Evolutionary conservation across 2,888 invertebrate species (phyloP).

Genomic region (Deroplatys truncata): DNA sequence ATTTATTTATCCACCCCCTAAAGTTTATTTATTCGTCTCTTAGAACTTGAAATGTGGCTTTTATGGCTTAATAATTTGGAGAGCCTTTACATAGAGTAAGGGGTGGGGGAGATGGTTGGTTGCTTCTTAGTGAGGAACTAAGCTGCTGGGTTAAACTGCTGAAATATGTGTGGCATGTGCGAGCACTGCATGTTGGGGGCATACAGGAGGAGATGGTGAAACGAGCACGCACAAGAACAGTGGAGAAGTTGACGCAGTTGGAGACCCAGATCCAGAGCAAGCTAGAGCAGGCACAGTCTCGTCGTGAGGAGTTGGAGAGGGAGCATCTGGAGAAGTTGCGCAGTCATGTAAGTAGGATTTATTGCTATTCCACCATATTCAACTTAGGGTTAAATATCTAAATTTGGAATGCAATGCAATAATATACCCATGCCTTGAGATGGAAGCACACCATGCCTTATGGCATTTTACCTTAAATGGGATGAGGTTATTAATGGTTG

Average conservation of each 20-base stretch:
- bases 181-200: neutral
- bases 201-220: conserved; percentile 69
- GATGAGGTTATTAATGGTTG: no score
- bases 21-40: no score
- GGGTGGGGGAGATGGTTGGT: no score
- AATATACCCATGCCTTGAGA: neutral
- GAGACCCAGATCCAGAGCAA: conserved; percentile 67
- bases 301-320: conserved; percentile 69
- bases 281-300: conserved; percentile 62
- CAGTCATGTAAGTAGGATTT: conserved; percentile 61
- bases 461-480: no score
- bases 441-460: neutral
- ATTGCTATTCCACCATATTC: neutral
- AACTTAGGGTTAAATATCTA: neutral
- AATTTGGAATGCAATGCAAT: neutral
- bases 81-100: no score
- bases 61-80: no score
- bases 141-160: neutral
- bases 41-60: no score
- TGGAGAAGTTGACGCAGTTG: conserved; percentile 62
- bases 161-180: conserved; percentile 34
- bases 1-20: no score
- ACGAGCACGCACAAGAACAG: conserved; percentile 64
- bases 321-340: conserved; percentile 75
- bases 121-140: no score